phyloP scores from a whole-genome alignment of 1,140 invertebrate genomes.

The Drosophila tani region DNA sequence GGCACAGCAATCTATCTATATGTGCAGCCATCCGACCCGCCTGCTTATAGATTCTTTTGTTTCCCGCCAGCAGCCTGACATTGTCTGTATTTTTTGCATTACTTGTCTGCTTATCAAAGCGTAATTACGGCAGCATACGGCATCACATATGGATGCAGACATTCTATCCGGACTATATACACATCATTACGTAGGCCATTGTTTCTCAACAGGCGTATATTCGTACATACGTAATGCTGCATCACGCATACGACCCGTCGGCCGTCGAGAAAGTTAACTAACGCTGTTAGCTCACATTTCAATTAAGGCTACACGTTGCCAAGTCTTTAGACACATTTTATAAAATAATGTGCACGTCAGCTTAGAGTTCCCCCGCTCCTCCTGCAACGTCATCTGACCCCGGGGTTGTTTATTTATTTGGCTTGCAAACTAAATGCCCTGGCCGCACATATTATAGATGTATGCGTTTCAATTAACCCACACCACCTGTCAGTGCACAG shows the following conservation, averaged over 20 bases:
- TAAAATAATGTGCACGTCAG: conserved; percentile 54
- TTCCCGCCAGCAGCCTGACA: conserved; percentile 65
- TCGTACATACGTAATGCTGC: conserved; percentile 18
- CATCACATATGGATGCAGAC: conserved; percentile 43
- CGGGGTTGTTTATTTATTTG: conserved; percentile 54
- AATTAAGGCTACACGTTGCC: conserved; percentile 55
- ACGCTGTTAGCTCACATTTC: conserved; percentile 61
- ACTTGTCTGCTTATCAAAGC: conserved; percentile 81
- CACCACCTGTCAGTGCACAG: conserved; percentile 24
- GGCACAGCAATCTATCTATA: conserved; percentile 41
- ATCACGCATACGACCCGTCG: conserved; percentile 48
- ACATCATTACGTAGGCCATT: conserved; percentile 71
- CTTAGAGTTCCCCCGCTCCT: not conserved
- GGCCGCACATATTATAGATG: conserved; percentile 44
- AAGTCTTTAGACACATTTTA: conserved; percentile 61
- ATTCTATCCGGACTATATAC: conserved; percentile 47
- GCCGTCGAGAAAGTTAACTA: conserved; percentile 38
- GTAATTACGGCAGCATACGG: conserved; percentile 68
- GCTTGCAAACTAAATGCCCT: conserved; percentile 64
- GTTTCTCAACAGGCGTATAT: conserved; percentile 33
- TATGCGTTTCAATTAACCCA: conserved; percentile 74
- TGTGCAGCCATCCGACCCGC: conserved; percentile 35
- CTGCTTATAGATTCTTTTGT: conserved; percentile 77
- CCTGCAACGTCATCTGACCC: not conserved
- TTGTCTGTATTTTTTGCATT: conserved; percentile 59